Conservation (phyloP, 2,113 vertebrate genomes). For the Boulengeromyrus knoepffleri region DNA sequence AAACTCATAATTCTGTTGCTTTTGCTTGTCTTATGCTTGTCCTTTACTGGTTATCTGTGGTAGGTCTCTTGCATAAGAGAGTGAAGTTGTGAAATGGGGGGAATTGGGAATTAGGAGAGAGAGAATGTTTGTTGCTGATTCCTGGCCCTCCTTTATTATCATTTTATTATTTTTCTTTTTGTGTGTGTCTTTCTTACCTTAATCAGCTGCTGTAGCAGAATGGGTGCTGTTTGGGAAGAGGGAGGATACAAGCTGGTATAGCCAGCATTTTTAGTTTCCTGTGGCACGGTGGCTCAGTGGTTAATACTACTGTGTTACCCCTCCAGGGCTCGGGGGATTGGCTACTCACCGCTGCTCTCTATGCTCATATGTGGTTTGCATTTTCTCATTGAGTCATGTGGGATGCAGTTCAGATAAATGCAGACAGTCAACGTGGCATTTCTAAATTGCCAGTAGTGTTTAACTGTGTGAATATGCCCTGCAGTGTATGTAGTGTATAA, state of each 20-base stretch:
- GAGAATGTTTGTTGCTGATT: neutral
- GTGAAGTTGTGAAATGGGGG: neutral
- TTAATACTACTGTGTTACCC: neutral
- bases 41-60: neutral
- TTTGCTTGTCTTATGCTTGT: neutral
- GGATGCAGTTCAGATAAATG: neutral
- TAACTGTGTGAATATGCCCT: neutral
- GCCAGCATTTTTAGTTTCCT: neutral
- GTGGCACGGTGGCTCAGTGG: neutral
- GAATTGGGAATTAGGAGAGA: neutral
- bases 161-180: neutral
- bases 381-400: neutral
- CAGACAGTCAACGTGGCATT: neutral
- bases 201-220: neutral
- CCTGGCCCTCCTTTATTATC: neutral
- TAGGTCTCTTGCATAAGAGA: neutral
- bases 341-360: neutral
- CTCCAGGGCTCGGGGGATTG: neutral
- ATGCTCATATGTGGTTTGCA: neutral
- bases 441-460: neutral
- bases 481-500: neutral
- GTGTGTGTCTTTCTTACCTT: neutral
- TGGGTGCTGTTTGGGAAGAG: neutral
- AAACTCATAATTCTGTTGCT: neutral
- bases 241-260: neutral